Base-by-base conservation (phyloP, 2,888 invertebrate species). In the Frankliniella fusca region DNA sequence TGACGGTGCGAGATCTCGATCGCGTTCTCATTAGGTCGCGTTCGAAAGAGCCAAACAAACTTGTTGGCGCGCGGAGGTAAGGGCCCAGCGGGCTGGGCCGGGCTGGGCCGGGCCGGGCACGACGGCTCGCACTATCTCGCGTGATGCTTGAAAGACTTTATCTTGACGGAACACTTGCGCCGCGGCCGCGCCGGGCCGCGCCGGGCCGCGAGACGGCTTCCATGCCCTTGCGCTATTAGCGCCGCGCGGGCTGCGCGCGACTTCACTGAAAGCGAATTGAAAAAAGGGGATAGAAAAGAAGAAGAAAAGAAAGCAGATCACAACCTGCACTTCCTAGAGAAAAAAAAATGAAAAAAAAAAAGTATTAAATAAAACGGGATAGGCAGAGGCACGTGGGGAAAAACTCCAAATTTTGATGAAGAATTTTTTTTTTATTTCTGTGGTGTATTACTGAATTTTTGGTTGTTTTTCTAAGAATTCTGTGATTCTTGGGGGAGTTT, bases 71-170 rank as follows among this genome's bases (percentile, higher is more conserved):
- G 54, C 15, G 38, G 38, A 38, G 38, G 38, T 38, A 38, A 38
- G 38, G 38, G 38, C 54, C 54, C 8, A 15, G 54, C 15, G 1
- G 54, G 3, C 7, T 8, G 54, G 50, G 50, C 50, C 9, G 50
- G 50, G 50, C 50, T 12, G n/a, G n/a, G 23, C n/a, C 10, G 65
- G 23, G 65, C 20, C 65, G 65, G 65, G n/a, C 10, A 20, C 65
- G n/a, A n/a, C 23, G 23, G 8, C 23, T n/a, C 15, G 15, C 18
- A 61, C 61, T 27, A 76, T 76, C 70, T 76, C 70, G 70, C 70
- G 70, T 76, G 70, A 76, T 76, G 70, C 12, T 76, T 76, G 70
- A 76, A 76, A 27, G 70, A 76, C 70, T 76, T 27, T 76, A 76
- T 76, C 70, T 76, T 76, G 70, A 76, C 70, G 70, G 70, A 76